A percentile compares a stretch with the other conserved stretches of the same genome.
Evolutionary conservation across 2,797 vertebrate genomes (phyloP).

Genomic region (Rhabdomys pumilio): DNA sequence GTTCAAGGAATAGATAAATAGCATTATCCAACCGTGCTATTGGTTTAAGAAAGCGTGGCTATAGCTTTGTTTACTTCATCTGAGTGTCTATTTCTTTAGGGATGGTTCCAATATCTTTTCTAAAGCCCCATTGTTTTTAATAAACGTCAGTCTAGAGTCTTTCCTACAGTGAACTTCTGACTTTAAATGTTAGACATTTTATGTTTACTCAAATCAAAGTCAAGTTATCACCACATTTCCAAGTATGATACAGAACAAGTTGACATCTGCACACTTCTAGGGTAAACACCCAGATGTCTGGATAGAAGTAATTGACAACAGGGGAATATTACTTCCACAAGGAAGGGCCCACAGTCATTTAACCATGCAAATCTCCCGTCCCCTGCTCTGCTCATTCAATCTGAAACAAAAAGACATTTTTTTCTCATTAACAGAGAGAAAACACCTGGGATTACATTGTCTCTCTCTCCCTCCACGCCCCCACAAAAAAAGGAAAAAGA

Average conservation of each 20-base stretch:
- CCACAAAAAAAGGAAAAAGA: background rate
- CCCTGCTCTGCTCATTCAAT: slow-evolving; percentile 63
- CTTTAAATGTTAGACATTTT: slow-evolving; percentile 77
- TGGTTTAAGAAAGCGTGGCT: slow-evolving; percentile 27
- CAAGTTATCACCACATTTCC: slow-evolving; percentile 81
- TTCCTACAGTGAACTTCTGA: slow-evolving; percentile 77
- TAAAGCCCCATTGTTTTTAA: slow-evolving; percentile 61
- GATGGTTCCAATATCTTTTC: slow-evolving; percentile 20
- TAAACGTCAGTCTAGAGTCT: slow-evolving; percentile 75
- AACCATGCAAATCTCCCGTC: slow-evolving; percentile 82
- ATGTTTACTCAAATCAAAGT: slow-evolving; percentile 85
- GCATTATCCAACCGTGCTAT: slow-evolving; percentile 57
- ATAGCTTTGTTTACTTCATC: slow-evolving; percentile 63
- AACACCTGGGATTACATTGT: slow-evolving; percentile 80
- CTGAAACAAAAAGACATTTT: slow-evolving; percentile 76
- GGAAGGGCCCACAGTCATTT: slow-evolving; percentile 73
- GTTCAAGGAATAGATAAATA: slow-evolving; percentile 80
- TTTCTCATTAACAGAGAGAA: slow-evolving; percentile 77
- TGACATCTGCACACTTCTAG: slow-evolving; percentile 80
- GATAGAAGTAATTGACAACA: slow-evolving; percentile 84
- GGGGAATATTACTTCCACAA: slow-evolving; percentile 82
- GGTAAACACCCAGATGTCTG: slow-evolving; percentile 84
- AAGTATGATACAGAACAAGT: slow-evolving; percentile 63
- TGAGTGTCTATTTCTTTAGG: slow-evolving; percentile 60
- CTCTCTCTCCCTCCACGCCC: slow-evolving; percentile 12